Base-by-base conservation (phyloP, 2,888 invertebrate genomes). In the Ornithoptera priamus region DNA sequence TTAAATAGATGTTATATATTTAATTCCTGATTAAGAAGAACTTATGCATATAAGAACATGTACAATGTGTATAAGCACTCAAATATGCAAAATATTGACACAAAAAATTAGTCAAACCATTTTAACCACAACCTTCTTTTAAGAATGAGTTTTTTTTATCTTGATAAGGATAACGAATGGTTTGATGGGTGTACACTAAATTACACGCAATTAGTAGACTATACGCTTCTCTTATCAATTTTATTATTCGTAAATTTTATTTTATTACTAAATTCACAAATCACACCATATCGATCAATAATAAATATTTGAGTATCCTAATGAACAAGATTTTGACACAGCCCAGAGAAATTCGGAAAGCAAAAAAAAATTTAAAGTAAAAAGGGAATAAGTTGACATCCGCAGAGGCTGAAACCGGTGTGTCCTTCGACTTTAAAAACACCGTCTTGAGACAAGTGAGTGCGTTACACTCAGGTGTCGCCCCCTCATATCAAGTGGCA, bases 401-500 rank as follows among this genome's bases (percentile, higher is more conserved):
- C 64, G 53, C 53, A 63, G n/a, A 10, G 30, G 18, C 36, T 50
- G 0, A 59, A 22, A 24, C 22, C 22, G 24, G 20, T 12, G 62
- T 69, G 65, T 59, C 61, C 69, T 57, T 68, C 68, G 50, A 59
- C n/a, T 24, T 61, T 24, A 46, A 42, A 57, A 61, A 18, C 56
- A 69, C 60, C 53, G 57, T 65, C 60, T 69, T 57, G 61, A 60
- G 65, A 65, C 65, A 65, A 62, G 69, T 65, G 57, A 65, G 46
- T 65, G 57, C 64, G 64, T 67, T 65, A 71, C 60, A 58, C 61
- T 70, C 67, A 22, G 62, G 61, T 67, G 64, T 68, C 61, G 50
- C 65, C 57, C 67, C 68, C 42, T 68, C 62, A 53, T 63, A 71
- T 71, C 66, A 61, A 66, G 68, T 69, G 24, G 63, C 65, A 65